Base-by-base conservation (phyloP, 2,797 vertebrate species). In the Characodon lateralis region DNA sequence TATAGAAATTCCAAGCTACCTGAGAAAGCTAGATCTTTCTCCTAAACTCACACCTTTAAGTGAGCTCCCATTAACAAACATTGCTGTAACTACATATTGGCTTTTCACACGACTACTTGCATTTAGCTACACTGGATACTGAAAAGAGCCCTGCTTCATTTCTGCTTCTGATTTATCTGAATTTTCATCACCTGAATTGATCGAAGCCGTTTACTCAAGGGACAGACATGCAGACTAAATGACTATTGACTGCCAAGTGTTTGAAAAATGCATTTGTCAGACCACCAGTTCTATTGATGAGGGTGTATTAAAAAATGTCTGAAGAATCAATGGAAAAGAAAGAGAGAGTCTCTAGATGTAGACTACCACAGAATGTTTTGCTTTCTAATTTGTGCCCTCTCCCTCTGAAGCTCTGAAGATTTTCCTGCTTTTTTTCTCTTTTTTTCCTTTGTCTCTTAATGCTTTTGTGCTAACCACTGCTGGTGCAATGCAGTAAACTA, bases 401-500 rank as follows among this genome's bases (percentile, higher is more conserved):
- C 59, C 61, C 35, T 70, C 46, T 82, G 70, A 63, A 79, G 51
- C 75, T 82, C 69, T 56, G 71, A 56, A 35, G 69, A 46, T 76
- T 72, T 85, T 70, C 78, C 74, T 84, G 74, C 81, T 85, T 87
- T 80, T 72, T n/a, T 28, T 1, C 43, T 81, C 83, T 80, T 58
- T 86, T 85, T 86, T 70, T 80, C 85, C 85, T 90, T 94, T 92
- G 83, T 93, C 88, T 91, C 83, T 80, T 66, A 73, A 78, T 89
- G 89, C 85, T 85, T 90, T 74, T 89, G 89, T 91, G 88, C 79
- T 89, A 93, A 89, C 90, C 84, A 87, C 92, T 91, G 86, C 93
- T 94, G 93, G 92, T 61, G 94, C 95, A 95, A 93, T 95, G 95
- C 95, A 95, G 95, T 93, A 94, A 93, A 94, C 84, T 70, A 89